Conservation (phyloP, 2,797 vertebrate genomes). For the Parotocinclus haroldoi region DNA sequence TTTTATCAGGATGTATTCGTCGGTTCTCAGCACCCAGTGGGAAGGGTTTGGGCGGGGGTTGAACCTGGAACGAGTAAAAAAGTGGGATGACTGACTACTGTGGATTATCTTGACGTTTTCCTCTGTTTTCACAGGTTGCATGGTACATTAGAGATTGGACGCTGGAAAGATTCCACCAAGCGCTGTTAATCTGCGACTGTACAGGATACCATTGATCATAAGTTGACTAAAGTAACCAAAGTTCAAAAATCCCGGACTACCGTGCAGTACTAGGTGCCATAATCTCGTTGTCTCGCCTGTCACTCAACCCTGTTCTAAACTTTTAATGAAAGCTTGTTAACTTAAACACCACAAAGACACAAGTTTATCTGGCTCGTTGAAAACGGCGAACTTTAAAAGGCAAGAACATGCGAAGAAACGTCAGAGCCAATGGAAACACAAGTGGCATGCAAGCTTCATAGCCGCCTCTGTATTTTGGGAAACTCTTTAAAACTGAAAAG, state of each 20-base stretch:
- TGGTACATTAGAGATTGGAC: slow-evolving; percentile 13
- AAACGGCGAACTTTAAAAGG: slow-evolving; percentile 10
- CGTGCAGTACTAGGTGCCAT: not conserved
- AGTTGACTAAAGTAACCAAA: slow-evolving; percentile 1
- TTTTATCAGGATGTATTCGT: slow-evolving; percentile 72
- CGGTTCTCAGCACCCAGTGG: slow-evolving; percentile 61
- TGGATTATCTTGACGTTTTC: slow-evolving; percentile 39
- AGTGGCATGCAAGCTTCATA: slow-evolving; percentile 36
- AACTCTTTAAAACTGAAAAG: slow-evolving; percentile 52
- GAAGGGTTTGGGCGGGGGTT: slow-evolving; percentile 56
- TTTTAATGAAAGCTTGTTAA: slow-evolving; percentile 22
- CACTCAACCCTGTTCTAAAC: slow-evolving; percentile 12
- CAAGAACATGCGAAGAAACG: slow-evolving; percentile 17
- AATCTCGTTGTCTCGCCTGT: slow-evolving; percentile 14
- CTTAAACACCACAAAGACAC: slow-evolving; percentile 24
- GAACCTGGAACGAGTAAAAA: slow-evolving; percentile 53
- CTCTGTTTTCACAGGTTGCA: slow-evolving; percentile 31
- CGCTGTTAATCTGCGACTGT: slow-evolving; percentile 3
- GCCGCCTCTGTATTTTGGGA: slow-evolving; percentile 57
- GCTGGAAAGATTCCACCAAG: slow-evolving; percentile 15
- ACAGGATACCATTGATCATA: slow-evolving; percentile 15
- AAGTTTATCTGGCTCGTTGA: not conserved
- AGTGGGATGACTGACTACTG: slow-evolving; percentile 48
- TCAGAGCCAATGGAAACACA: slow-evolving; percentile 33
- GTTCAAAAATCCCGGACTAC: not conserved